Conservation (phyloP, 2,888 invertebrate genomes). For the Macrostomum cliftonense region DNA sequence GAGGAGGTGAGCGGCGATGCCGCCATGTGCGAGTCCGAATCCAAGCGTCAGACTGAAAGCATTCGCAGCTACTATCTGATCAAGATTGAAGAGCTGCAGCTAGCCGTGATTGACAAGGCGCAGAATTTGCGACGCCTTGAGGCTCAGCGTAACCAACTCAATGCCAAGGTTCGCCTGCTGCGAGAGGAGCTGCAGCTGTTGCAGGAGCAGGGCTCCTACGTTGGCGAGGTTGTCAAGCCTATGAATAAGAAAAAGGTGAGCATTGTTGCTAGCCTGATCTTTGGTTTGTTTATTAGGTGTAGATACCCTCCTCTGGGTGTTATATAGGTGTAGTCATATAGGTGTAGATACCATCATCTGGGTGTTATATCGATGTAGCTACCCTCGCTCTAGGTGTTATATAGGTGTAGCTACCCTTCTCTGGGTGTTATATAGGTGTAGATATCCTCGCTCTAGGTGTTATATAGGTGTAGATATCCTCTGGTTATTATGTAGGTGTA, state of each 20-base stretch:
- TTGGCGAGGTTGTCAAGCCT: slow-evolving; percentile 95
- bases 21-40: slow-evolving; percentile 26
- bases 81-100: slow-evolving; percentile 82
- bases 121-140: slow-evolving; percentile 87
- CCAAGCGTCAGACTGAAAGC: slow-evolving; percentile 26
- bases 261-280: slow-evolving; percentile 43
- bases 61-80: slow-evolving; percentile 88
- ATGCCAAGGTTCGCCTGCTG: slow-evolving; percentile 93
- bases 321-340: too few species aligned
- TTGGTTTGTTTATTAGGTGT: too few species aligned
- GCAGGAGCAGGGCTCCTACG: slow-evolving; percentile 90
- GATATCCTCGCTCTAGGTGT: too few species aligned
- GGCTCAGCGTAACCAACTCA: slow-evolving; percentile 92
- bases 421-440: too few species aligned
- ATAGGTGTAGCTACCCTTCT: too few species aligned
- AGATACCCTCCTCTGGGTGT: too few species aligned
- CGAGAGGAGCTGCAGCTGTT: slow-evolving; percentile 86
- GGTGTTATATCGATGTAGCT: too few species aligned
- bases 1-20: not conserved
- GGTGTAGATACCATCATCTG: too few species aligned
- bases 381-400: too few species aligned
- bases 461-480: too few species aligned
- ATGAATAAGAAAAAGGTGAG: slow-evolving; percentile 99
- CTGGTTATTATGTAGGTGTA: too few species aligned
- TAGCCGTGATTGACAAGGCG: slow-evolving; percentile 86